These are phyloP conservation scores for Drosophila merina DNA, from an alignment of 2,888 invertebrate genomes.

Conservation along the genomic window DNA sequence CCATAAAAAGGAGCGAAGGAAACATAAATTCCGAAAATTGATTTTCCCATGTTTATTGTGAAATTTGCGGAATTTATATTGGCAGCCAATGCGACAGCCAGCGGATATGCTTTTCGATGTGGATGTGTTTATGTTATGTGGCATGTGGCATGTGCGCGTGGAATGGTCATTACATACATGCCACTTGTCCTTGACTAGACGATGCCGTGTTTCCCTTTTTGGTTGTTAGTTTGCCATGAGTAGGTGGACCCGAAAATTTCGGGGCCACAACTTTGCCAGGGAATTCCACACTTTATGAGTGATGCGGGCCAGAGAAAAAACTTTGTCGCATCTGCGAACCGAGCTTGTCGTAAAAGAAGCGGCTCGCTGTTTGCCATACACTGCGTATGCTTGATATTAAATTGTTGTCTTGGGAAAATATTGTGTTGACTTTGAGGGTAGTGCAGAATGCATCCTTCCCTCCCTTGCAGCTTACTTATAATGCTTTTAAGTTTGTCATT, in stretches of 20 bases:
- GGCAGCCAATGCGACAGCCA: constrained; percentile 65
- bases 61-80: constrained; percentile 79
- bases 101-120: constrained; percentile 4
- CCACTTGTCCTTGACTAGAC: constrained; percentile 27
- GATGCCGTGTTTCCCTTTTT: constrained; percentile 21
- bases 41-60: constrained; percentile 75
- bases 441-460: constrained; percentile 40
- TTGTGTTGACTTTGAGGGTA: constrained; percentile 70
- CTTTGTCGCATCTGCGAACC: constrained; percentile 45
- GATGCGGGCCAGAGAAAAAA: constrained; percentile 56
- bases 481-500: constrained; percentile 77
- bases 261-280: constrained; percentile 29
- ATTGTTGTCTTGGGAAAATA: constrained; percentile 73
- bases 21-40: constrained; percentile 74
- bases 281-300: constrained; percentile 58
- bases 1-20: constrained; percentile 50
- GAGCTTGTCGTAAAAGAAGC: constrained; percentile 57
- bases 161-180: constrained; percentile 26
- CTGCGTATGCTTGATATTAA: constrained; percentile 75
- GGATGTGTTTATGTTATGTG: background rate
- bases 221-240: background rate
- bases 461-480: constrained; percentile 58
- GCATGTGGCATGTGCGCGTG: constrained; percentile 26
- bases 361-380: constrained; percentile 30
- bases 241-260: constrained; percentile 38